phyloP scores from a whole-genome alignment of 1,140 invertebrate species.

The Eriocheir sinensis region DNA sequence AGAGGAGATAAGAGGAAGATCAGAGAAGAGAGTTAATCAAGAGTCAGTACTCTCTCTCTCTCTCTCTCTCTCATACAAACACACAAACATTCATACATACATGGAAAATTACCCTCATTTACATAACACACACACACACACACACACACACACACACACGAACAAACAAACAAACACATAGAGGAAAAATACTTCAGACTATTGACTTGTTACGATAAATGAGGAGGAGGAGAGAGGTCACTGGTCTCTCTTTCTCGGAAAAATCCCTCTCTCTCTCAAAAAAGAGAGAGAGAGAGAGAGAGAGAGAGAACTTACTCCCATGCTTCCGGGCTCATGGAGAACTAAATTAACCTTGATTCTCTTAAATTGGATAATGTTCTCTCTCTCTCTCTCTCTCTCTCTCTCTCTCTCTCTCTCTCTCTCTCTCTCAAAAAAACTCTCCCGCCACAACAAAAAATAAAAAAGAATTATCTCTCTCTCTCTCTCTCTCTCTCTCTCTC shows the following conservation, averaged over 20 bases:
- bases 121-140: too few species aligned
- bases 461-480: too few species aligned
- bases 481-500: not conserved
- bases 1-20: not conserved
- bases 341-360: slow-evolving; percentile 25
- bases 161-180: too few species aligned
- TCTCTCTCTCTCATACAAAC: not conserved
- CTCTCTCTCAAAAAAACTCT: not conserved
- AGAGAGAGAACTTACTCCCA: slow-evolving; percentile 25
- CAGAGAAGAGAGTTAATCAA: not conserved
- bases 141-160: too few species aligned
- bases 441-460: too few species aligned
- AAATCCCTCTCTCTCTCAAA: not conserved
- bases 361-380: not conserved
- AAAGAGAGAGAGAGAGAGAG: not conserved
- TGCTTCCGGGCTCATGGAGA: not conserved
- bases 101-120: not conserved
- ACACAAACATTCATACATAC: not conserved
- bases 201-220: too few species aligned
- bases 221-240: not conserved
- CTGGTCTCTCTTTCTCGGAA: not conserved
- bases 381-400: not conserved
- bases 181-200: too few species aligned
- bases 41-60: not conserved
- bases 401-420: not conserved